Base-by-base conservation (phyloP, 1,140 invertebrate genomes). In the Bombus soroeensis region DNA sequence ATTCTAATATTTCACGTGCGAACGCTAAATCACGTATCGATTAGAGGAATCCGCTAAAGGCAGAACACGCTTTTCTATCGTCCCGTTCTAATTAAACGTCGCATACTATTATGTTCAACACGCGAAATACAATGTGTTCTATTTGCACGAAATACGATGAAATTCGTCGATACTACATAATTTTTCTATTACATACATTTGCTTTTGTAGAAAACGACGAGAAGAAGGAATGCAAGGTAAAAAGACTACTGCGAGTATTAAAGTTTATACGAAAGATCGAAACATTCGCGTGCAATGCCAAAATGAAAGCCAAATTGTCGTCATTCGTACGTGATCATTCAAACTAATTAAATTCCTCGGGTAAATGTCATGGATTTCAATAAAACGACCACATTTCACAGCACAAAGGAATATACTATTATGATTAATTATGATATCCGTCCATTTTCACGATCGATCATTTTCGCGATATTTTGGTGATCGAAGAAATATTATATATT, bases 1-100 rank as follows among this genome's bases (percentile, higher is more conserved):
- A 66, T 34, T 66, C 77, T 79, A 79, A 79, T 79, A 79, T 79
- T 79, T 79, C 77, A 41, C 77, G 25, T 66, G 77, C 62, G n/a
- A 79, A 66, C 62, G 77, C 59, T 79, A 79, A 79, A 79, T 79
- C 39, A 6, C 15, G 62, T 66, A 66, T 79, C 77, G 77, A 79
- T 79, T 47, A 66, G 77, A 41, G n/a, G 39, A 47, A 76, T 76
- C 34, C 47, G 25, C 3, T 64, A n/a, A 32, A 64, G 37, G 37
- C 34, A 43, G n/a, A 66, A 15, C 39, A 32, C 59, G 76, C n/a
- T 43, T 66, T 66, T n/a, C 59, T 79, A 25, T 66, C 39, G 34
- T 57, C 47, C 12, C 34, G 74, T 79, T 79, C 39, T 66, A 79
- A 79, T 79, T 79, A 34, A 79, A 79, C 77, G 39, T 79, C 47